Evolutionary conservation across 2,113 vertebrate genomes (phyloP).

Genomic region (Talpa occidentalis): DNA sequence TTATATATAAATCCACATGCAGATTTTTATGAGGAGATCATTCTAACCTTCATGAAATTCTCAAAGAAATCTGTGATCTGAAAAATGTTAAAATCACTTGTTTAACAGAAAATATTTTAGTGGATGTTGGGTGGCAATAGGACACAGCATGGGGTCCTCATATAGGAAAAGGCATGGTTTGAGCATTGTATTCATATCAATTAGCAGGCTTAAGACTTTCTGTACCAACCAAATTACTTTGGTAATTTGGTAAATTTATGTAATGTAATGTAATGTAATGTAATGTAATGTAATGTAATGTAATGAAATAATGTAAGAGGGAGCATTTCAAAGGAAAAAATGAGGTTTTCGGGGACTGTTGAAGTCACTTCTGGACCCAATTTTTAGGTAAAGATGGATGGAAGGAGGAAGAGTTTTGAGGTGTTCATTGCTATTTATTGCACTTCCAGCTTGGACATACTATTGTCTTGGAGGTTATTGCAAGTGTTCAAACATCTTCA

Average conservation of each 20-base stretch:
- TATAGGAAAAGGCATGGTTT: not conserved
- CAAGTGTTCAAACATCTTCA: not conserved
- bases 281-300: no score
- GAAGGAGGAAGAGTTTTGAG: not conserved
- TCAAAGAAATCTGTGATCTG: not conserved
- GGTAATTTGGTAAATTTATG: no score
- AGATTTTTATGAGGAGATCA: not conserved
- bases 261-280: no score
- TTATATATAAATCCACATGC: not conserved
- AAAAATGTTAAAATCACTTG: not conserved
- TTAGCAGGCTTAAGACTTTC: not conserved
- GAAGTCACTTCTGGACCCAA: not conserved
- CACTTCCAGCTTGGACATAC: not conserved
- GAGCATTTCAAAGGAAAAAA: constrained; percentile 10
- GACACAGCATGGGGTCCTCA: not conserved
- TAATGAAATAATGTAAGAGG: not conserved
- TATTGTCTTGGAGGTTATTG: not conserved
- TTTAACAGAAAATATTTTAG: constrained; percentile 22
- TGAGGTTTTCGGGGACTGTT: not conserved
- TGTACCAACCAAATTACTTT: not conserved
- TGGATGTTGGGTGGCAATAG: not conserved
- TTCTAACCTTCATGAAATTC: not conserved
- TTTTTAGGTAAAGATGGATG: not conserved
- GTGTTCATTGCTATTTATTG: not conserved
- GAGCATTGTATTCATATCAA: not conserved